phyloP scores from a whole-genome alignment of 1,140 invertebrate species.

The Euura saliciscinereae region DNA sequence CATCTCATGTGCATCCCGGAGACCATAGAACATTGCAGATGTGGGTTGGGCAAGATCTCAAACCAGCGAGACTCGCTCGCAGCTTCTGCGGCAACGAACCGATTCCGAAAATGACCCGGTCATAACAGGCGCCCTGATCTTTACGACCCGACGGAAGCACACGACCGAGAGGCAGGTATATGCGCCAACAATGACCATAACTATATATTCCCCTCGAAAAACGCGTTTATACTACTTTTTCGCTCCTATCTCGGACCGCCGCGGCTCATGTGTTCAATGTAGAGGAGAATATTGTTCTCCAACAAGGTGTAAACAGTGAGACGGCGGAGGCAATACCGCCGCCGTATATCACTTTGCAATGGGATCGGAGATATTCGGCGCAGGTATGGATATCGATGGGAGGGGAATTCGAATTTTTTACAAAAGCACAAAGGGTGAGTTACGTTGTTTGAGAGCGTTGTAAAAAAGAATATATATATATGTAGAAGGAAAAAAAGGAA shows the following conservation, averaged over 20 bases:
- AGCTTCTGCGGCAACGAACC: conserved; percentile 35
- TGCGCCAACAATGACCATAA: conserved; percentile 31
- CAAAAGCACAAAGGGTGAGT: neutral
- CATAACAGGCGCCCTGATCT: conserved; percentile 46
- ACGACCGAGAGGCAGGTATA: conserved; percentile 42
- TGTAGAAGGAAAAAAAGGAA: neutral
- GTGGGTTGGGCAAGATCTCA: neutral
- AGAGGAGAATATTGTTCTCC: neutral
- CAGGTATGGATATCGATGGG: neutral
- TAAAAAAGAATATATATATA: neutral
- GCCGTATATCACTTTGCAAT: neutral
- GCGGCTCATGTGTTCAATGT: too few species aligned
- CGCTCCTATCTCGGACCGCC: neutral
- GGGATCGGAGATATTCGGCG: neutral
- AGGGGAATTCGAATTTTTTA: neutral
- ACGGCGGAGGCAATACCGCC: neutral
- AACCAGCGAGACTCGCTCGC: conserved; percentile 4
- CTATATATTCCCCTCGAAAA: neutral
- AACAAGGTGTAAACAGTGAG: conserved; percentile 3
- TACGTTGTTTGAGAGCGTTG: neutral
- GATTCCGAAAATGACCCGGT: conserved; percentile 39
- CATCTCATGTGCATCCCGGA: neutral
- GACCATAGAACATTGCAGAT: neutral
- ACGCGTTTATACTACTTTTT: neutral
- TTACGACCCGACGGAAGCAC: conserved; percentile 49